Evolutionary conservation across 2,888 invertebrate species (phyloP), one percentile per base, ranked within the genome.

Genomic region (Drepanosiphum platanoidis): DNA sequence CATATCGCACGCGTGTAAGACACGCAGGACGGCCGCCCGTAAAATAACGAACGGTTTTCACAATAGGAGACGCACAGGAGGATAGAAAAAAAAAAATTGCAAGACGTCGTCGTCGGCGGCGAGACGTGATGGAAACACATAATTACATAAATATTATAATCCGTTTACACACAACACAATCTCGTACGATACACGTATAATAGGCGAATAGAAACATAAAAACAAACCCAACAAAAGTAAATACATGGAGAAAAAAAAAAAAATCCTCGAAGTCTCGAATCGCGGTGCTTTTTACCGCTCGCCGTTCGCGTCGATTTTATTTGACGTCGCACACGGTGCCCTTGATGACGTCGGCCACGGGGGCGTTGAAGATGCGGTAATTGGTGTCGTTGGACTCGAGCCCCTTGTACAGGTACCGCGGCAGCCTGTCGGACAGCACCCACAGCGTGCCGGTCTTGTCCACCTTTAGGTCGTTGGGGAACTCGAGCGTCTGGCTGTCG

Each of bases 391-490:
- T 90, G 30, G 90, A 90, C 88, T 94, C 91, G 75, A 95, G 89
- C 11, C 92, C 90, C 0, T 92, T 92, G 79, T 93, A 94, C 79
- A 95, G 91, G 89, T 93, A 95, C 90, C 93, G 92, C 1, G 95
- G 95, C 86, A 96, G 89, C 36, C 92, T 91, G 89, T 96, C 95
- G 3, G 94, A 93, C 87, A 96, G 91, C 5, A 95, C 91, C 95
- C 95, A 96, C 13, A 95, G 94, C 66, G 92, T 91, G 15, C 90
- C 88, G 64, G 94, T 94, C 86, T 93, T 92, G 88, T 96, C 95
- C 15, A 95, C 91, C 89, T 94, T 94, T 70, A 96, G 89, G 88
- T 96, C 96, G 88, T 96, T 96, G 0, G 96, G 95, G 89, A 95
- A 96, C 27, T 95, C 91, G 87, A 96, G 90, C 0, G 94, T 92